Evolutionary conservation across 2,113 vertebrate genomes (phyloP), one percentile per base, ranked within the genome.

Genomic region (Pimephales promelas): DNA sequence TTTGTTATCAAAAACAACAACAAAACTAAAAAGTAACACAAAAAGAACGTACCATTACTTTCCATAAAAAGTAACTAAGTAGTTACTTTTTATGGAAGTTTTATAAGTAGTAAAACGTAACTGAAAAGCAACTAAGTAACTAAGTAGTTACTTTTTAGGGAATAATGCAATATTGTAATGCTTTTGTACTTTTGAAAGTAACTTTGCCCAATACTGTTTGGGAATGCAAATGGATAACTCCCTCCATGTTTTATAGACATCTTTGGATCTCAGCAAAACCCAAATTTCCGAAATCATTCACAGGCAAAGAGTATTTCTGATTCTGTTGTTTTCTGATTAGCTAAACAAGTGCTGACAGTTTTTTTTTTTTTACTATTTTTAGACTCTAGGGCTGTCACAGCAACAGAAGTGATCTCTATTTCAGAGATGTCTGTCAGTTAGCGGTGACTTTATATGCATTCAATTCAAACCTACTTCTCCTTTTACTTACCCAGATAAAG

Each of bases 361-460:
- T 71, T 24, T 71, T 24, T 1, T 22, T 24, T 28, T 28, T 1
- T 22, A 43, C 11, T 71, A 43, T 71, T 24, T 71, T 71, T 71
- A 45, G 40, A 71, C 16, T 16, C 36, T 45, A 45, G 40, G 6
- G 22, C 68, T 68, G 34, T 68, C 64, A 68, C 9, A 68, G 64
- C 34, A 9, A 68, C 34, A n/a, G 18, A 20, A 22, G 64, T 40
- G 64, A 68, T 40, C 20, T 72, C 40, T 72, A 45, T 45, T 72
- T 72, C 22, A 24, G 68, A 13, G 3, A 72, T 24, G 22, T 45
- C 22, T 72, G 68, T 72, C 68, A 71, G 68, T 71, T 71, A 71
- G 22, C 22, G 43, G 10, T 2, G 5, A 71, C 22, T 24, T 61
- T 26, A 61, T 26, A 4, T 11, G 57, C 57, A 7, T 43, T 71